Evolutionary conservation across 2,888 invertebrate genomes (phyloP).

Genomic region (Caradrina kadenii): DNA sequence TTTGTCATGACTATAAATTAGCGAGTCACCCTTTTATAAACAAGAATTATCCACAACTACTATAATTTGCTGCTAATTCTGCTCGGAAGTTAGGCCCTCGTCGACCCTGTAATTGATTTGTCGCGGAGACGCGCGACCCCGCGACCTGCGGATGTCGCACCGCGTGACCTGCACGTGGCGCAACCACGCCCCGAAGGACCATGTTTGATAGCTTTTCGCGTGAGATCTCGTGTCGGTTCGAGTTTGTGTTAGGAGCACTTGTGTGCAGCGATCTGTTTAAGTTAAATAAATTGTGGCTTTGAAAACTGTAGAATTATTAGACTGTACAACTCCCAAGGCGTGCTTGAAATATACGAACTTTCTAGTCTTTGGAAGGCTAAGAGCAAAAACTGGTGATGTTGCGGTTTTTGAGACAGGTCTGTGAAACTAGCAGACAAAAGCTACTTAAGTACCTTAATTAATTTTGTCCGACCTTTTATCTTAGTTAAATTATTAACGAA

Average conservation of each 20-base stretch:
- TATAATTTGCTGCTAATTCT: constrained; percentile 88
- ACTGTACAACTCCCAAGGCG: neutral
- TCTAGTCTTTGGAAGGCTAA: neutral
- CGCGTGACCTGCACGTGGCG: constrained; percentile 76
- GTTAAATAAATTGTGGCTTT: constrained; percentile 24
- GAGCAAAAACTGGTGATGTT: neutral
- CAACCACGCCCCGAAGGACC: constrained; percentile 71
- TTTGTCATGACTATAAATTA: constrained; percentile 80
- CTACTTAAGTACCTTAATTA: too few species aligned
- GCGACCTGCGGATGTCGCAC: constrained; percentile 67
- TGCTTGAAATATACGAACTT: neutral
- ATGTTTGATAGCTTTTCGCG: constrained; percentile 77
- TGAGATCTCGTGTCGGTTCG: constrained; percentile 76
- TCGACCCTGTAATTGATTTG: constrained; percentile 88
- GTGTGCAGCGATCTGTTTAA: constrained; percentile 46
- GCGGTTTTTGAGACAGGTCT: neutral
- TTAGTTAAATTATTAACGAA: too few species aligned
- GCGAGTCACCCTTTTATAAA: constrained; percentile 80
- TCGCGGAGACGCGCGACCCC: constrained; percentile 76
- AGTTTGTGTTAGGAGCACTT: constrained; percentile 60
- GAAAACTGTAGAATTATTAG: neutral
- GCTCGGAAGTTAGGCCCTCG: constrained; percentile 81
- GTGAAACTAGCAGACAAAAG: neutral
- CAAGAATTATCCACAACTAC: constrained; percentile 81
- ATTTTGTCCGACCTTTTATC: too few species aligned